Evolutionary conservation across 2,113 vertebrate genomes (phyloP).

Genomic region (Dromas ardeola): DNA sequence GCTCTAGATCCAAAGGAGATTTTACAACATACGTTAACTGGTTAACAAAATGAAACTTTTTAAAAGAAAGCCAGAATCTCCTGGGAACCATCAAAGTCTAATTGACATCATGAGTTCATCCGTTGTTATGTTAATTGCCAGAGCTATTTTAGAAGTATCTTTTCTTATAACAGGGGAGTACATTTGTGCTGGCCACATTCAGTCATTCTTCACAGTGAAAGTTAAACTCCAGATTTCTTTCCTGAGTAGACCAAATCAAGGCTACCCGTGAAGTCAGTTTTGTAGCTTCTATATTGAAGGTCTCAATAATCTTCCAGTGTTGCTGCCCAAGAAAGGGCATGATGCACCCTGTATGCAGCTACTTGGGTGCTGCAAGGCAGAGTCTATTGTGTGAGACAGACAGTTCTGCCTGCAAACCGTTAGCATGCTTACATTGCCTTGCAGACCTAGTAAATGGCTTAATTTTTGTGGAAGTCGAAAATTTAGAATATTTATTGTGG

Average conservation of each 20-base stretch:
- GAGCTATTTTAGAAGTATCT: slow-evolving; percentile 32
- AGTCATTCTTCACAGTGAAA: background rate
- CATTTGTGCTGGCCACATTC: background rate
- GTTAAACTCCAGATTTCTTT: background rate
- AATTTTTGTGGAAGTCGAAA: background rate
- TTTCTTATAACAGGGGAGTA: background rate
- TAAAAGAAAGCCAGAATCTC: background rate
- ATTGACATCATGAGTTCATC: background rate
- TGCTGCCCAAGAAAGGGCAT: background rate
- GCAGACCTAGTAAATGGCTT: background rate
- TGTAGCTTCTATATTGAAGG: background rate
- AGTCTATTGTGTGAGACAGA: background rate
- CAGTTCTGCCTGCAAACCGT: background rate
- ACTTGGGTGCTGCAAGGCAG: background rate
- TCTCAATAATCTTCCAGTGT: background rate
- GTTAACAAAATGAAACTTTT: slow-evolving; percentile 9
- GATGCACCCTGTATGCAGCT: background rate
- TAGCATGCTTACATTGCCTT: background rate
- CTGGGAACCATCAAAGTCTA: background rate
- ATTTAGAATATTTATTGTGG: background rate
- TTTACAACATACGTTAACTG: background rate
- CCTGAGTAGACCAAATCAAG: background rate
- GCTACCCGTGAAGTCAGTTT: background rate
- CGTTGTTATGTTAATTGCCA: slow-evolving; percentile 43
- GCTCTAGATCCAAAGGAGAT: background rate